Evolutionary conservation across 1,140 invertebrate genomes (phyloP).

Genomic region (Subanguina moxae): DNA sequence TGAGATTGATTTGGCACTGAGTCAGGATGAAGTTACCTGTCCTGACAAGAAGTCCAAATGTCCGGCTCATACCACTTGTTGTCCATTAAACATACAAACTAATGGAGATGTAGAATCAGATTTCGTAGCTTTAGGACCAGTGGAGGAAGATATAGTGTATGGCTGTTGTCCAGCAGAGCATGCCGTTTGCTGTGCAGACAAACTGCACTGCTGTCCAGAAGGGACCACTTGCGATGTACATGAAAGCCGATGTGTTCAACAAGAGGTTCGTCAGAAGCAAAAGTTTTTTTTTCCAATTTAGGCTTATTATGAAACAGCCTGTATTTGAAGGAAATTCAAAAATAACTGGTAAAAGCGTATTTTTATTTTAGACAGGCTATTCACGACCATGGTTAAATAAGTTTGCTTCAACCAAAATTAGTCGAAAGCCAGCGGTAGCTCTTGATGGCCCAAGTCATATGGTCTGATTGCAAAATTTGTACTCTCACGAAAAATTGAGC

Average conservation of each 20-base stretch:
- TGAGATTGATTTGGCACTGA: too few relatives aligned
- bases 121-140: not conserved
- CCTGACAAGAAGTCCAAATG: slow-evolving; percentile 24
- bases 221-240: slow-evolving; percentile 14
- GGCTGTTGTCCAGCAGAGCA: slow-evolving; percentile 61
- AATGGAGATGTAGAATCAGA: slow-evolving; percentile 4
- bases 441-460: not conserved
- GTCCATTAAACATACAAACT: not conserved
- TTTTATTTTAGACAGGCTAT: not conserved
- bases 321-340: too few relatives aligned
- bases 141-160: not conserved
- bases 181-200: slow-evolving; percentile 59
- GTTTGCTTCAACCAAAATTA: not conserved
- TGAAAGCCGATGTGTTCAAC: not conserved
- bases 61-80: slow-evolving; percentile 27
- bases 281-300: too few relatives aligned
- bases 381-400: not conserved
- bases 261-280: not conserved
- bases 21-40: slow-evolving; percentile 8
- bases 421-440: not conserved
- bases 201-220: slow-evolving; percentile 58
- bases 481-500: not conserved
- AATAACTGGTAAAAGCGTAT: too few relatives aligned
- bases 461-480: not conserved
- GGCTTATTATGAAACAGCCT: too few relatives aligned